Base-by-base conservation (phyloP, 2,888 invertebrate species). In the Mythimna loreyi region DNA sequence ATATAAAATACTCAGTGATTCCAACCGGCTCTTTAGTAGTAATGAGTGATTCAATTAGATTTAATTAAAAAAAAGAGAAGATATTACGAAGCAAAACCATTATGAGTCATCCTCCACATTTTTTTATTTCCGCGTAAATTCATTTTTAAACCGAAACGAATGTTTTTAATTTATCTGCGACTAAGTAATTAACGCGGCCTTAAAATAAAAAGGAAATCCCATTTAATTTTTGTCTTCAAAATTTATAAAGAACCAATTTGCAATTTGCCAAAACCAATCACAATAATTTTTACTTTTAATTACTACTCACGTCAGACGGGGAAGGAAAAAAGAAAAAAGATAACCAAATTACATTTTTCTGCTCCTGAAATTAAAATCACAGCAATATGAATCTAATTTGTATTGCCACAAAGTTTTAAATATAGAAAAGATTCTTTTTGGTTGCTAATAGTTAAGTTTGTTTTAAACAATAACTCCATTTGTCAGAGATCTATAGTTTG, bases 181-280 rank as follows among this genome's bases (percentile, higher is more conserved):
- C 72, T 72, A 78, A 80, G 73, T 74, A 78, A 78, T 80, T 71
- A 81, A 69, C 63, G 67, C 40, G 33, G 58, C 55, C 53, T 72
- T 74, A 73, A 76, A 77, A 67, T 65, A 65, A 70, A 79, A 69
- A 59, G 58, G 67, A 66, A 71, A 64, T 60, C 61, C 70, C 75
- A 25, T 75, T 64, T 72, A 76, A 80, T 67, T 84, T 79, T 80
- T 83, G 80, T 78, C 65, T 81, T 71, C 63, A 75, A 75, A 83
- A 63, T 80, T 75, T 83, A 89, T 87, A 86, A 86, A 85, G 79
- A 91, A 86, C 90, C 93, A 92, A 93, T 95, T 93, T 90, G 92
- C 93, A 94, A 94, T 94, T 93, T 94, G 93, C 94, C 94, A 94
- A 93, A 94, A 92, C 90, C 93, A 94, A 95, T 95, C 93, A 93